Conservation (phyloP, 2,113 vertebrate genomes). For the Melanotaenia duboulayi region DNA sequence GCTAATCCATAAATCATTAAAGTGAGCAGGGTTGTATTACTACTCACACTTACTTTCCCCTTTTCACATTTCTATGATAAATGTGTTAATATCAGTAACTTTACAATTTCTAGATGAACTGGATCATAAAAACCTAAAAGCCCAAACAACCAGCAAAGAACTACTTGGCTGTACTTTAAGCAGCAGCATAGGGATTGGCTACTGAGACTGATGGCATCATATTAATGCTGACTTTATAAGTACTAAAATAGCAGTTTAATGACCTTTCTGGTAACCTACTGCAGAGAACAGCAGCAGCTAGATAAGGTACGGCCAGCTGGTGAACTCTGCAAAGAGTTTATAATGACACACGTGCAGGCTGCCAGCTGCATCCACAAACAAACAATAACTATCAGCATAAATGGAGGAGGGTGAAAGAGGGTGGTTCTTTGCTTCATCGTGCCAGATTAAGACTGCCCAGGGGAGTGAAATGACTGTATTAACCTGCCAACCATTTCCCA, state of each 20-base stretch:
- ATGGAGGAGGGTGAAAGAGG: slow-evolving; percentile 20
- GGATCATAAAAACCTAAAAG: slow-evolving; percentile 61
- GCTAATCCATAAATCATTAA: neutral
- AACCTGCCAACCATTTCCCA: neutral
- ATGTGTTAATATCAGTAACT: slow-evolving; percentile 55
- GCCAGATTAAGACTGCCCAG: slow-evolving; percentile 20
- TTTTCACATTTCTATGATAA: slow-evolving; percentile 32
- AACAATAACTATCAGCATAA: slow-evolving; percentile 41
- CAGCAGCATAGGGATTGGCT: slow-evolving; percentile 30
- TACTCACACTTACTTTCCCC: neutral
- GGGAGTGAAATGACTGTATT: slow-evolving; percentile 30
- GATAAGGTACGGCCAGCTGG: slow-evolving; percentile 46
- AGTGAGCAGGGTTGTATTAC: slow-evolving; percentile 12
- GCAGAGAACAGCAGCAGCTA: slow-evolving; percentile 2
- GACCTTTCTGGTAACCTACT: neutral
- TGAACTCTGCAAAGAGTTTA: slow-evolving; percentile 24
- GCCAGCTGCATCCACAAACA: slow-evolving; percentile 50
- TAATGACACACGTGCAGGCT: slow-evolving; percentile 36
- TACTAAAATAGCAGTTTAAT: slow-evolving; percentile 16
- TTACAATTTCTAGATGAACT: slow-evolving; percentile 19
- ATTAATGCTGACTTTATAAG: slow-evolving; percentile 50
- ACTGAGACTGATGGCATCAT: slow-evolving; percentile 53
- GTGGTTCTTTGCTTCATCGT: slow-evolving; percentile 10
- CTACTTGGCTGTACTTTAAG: slow-evolving; percentile 37
- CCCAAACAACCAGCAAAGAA: slow-evolving; percentile 12